phyloP scores from a whole-genome alignment of 2,888 invertebrate species.

The Dynastes grantii region DNA sequence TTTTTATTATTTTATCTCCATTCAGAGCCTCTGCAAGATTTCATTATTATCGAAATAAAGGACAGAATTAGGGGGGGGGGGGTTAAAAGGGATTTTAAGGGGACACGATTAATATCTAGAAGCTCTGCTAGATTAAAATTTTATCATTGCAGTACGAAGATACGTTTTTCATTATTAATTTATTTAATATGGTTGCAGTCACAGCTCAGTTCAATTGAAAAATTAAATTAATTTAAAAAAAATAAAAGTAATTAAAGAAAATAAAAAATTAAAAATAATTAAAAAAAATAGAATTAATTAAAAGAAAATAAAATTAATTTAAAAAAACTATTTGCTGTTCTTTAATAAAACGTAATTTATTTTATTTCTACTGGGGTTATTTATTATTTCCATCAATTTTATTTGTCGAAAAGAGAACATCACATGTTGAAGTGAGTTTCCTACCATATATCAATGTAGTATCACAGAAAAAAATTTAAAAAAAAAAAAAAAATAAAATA shows the following conservation, averaged over 20 bases:
- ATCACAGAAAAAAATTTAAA: too few relatives aligned
- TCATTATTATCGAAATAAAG: background rate
- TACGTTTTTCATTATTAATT: background rate
- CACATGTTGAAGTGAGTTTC: background rate
- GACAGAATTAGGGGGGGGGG: background rate
- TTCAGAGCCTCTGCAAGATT: background rate
- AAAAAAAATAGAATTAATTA: too few relatives aligned
- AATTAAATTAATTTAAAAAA: constrained; percentile 9
- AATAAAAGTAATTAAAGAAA: background rate
- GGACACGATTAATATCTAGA: background rate
- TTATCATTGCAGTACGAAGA: background rate
- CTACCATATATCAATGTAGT: too few relatives aligned
- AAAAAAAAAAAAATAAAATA: too few relatives aligned
- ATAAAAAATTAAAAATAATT: too few relatives aligned
- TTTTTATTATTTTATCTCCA: background rate
- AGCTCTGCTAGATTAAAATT: background rate
- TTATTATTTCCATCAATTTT: too few relatives aligned
- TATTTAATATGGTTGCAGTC: constrained; percentile 51
- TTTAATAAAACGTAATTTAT: background rate
- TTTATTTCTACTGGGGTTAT: too few relatives aligned
- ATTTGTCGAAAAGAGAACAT: background rate
- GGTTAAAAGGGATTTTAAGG: background rate
- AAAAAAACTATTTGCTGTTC: background rate
- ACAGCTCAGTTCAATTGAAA: constrained; percentile 24
- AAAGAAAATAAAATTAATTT: background rate